Conservation (phyloP, 1,140 invertebrate species). For the Oreohelix idahoensis region DNA sequence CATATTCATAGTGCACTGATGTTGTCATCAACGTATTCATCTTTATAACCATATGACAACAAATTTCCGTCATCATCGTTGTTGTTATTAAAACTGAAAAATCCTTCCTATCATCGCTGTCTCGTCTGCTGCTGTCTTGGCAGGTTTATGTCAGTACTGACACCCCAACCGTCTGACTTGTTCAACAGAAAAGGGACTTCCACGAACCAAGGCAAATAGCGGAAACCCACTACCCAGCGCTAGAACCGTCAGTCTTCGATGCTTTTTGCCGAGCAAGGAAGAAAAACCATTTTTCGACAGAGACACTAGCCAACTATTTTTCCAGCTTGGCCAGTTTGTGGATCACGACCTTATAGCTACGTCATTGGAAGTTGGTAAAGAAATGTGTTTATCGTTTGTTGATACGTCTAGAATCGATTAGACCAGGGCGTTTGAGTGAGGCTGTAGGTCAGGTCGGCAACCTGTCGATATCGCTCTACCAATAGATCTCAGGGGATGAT, state of each 20-base stretch:
- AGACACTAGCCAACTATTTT: conserved; percentile 19
- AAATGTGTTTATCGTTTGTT: not conserved
- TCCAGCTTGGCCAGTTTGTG: conserved; percentile 22
- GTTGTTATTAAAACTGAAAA: not conserved
- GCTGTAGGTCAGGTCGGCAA: too few species aligned
- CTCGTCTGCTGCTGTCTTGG: too few species aligned
- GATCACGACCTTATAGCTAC: conserved; percentile 12
- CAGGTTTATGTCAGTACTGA: not conserved
- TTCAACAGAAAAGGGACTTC: not conserved
- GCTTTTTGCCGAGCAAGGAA: not conserved
- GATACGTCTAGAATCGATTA: too few species aligned
- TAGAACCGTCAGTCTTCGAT: conserved; percentile 23
- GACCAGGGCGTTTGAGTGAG: too few species aligned
- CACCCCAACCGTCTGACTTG: too few species aligned
- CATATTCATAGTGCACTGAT: too few species aligned
- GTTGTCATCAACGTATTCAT: too few species aligned
- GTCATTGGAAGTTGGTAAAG: conserved; percentile 29
- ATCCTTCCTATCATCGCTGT: not conserved
- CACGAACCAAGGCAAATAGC: not conserved
- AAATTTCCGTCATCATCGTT: not conserved
- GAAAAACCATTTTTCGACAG: not conserved
- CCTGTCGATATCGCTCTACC: too few species aligned
- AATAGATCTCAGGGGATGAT: too few species aligned
- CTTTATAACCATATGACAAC: too few species aligned
- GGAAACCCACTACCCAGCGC: not conserved